Evolutionary conservation across 2,797 vertebrate genomes (phyloP).

Genomic region (Platalea minor): DNA sequence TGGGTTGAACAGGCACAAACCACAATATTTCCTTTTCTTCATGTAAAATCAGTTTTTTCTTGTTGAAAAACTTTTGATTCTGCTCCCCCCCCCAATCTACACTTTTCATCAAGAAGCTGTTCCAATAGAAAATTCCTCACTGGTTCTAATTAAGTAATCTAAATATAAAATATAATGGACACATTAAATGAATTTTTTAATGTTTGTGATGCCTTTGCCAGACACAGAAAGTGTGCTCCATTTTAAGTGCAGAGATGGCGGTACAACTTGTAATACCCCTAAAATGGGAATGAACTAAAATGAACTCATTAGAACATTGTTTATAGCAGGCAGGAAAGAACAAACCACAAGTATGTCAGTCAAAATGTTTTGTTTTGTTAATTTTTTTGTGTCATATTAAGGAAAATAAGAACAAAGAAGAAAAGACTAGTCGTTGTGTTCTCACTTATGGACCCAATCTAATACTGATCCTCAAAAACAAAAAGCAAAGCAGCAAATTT

Average conservation of each 20-base stretch:
- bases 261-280: not conserved
- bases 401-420: not conserved
- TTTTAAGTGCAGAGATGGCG: not conserved
- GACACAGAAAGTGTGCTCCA: not conserved
- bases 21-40: not conserved
- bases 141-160: not conserved
- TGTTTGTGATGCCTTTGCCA: not conserved
- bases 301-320: not conserved
- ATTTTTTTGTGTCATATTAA: not conserved
- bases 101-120: not conserved
- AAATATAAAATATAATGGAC: not conserved
- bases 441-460: not conserved
- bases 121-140: not conserved
- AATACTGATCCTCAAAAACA: not conserved
- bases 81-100: not conserved
- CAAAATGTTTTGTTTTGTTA: not conserved
- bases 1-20: not conserved
- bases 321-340: not conserved
- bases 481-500: not conserved
- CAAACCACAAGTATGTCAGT: not conserved
- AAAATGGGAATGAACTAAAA: constrained; percentile 30
- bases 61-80: not conserved
- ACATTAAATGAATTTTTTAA: not conserved
- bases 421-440: rapidly evolving
- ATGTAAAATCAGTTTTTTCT: not conserved